Percentiles rank a stretch among this genome's conserved stretches.
Evolutionary conservation across 2,888 invertebrate genomes (phyloP).

Genomic region (Temnothorax rugatulus): DNA sequence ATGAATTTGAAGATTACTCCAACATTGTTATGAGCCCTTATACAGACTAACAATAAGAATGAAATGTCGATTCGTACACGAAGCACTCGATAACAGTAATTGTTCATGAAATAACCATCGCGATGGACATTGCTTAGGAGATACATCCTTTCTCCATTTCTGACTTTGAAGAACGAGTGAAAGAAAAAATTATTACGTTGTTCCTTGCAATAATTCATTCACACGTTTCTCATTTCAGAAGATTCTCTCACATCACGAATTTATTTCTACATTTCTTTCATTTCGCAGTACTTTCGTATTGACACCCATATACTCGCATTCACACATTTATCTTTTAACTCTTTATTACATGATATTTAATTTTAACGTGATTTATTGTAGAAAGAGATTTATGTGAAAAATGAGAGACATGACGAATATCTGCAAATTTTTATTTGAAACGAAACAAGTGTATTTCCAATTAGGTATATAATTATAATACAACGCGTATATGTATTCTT

Average conservation of each 20-base stretch:
- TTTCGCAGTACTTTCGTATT: neutral
- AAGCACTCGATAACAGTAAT: neutral
- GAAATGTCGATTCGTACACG: neutral
- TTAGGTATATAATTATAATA: neutral
- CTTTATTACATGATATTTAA: conserved; percentile 22
- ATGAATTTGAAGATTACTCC: neutral
- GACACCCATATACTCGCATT: neutral
- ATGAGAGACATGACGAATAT: neutral
- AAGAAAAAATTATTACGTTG: neutral
- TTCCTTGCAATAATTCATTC: neutral
- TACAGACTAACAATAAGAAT: neutral
- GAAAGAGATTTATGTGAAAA: neutral
- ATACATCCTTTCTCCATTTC: neutral
- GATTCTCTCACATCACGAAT: neutral
- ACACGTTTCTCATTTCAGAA: neutral
- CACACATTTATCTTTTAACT: conserved; percentile 10
- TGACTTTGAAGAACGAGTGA: neutral
- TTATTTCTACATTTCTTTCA: neutral
- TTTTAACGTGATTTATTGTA: conserved; percentile 17
- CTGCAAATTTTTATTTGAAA: neutral
- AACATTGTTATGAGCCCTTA: neutral
- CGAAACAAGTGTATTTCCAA: neutral
- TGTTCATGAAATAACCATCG: neutral
- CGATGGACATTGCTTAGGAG: neutral
- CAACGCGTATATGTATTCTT: neutral